These are phyloP conservation scores for Lepus townsendii DNA, from an alignment of 2,797 vertebrate genomes.

Conservation along the genomic window DNA sequence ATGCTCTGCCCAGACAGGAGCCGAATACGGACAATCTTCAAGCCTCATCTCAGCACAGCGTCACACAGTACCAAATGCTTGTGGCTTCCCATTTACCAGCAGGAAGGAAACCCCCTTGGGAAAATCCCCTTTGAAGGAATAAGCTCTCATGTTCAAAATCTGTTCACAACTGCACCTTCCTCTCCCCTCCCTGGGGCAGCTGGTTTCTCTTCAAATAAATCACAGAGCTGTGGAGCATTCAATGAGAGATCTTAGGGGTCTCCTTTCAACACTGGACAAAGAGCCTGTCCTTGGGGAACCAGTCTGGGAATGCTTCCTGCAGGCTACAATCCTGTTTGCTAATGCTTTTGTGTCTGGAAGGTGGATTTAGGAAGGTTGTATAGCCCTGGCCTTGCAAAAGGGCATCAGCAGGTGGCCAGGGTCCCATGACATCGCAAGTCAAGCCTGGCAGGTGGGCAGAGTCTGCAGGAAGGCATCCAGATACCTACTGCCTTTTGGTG, in stretches of 20 bases:
- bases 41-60: constrained; percentile 45
- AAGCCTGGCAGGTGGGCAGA: neutral
- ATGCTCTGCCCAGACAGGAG: neutral
- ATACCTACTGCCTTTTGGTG: neutral
- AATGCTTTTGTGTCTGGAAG: neutral
- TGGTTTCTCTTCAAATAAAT: constrained; percentile 62
- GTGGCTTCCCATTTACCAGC: constrained; percentile 55
- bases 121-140: constrained; percentile 62
- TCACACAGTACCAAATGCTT: constrained; percentile 32
- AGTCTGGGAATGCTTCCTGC: neutral
- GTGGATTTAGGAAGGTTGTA: neutral
- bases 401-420: neutral
- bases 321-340: neutral
- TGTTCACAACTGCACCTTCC: constrained; percentile 49
- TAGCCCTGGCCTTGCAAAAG: neutral
- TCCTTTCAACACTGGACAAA: constrained; percentile 1
- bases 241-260: neutral
- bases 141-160: constrained; percentile 67
- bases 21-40: constrained; percentile 24
- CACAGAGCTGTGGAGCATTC: neutral
- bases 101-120: neutral
- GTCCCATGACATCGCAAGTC: neutral
- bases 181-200: neutral
- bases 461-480: neutral
- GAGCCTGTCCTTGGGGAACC: neutral